A percentile compares a stretch with the other conserved stretches of the same genome.
Conservation (phyloP, 2,797 vertebrate species). For the Tragopan temminckii region DNA sequence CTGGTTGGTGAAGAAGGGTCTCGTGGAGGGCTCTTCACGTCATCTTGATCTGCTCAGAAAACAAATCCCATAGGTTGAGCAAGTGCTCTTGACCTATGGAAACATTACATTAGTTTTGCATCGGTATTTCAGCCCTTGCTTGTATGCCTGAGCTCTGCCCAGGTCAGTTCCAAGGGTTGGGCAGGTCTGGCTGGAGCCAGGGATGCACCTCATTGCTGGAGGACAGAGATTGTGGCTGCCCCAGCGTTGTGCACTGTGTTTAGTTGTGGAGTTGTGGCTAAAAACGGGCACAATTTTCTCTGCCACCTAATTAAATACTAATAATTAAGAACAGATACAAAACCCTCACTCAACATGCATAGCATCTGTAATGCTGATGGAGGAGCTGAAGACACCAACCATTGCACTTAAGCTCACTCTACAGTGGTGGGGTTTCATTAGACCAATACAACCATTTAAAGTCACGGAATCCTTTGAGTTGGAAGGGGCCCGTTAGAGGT, state of each 20-base stretch:
- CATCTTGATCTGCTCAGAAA: neutral
- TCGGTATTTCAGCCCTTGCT: neutral
- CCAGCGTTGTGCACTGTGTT: fast-evolving
- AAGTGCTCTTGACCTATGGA: neutral
- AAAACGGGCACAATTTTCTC: neutral
- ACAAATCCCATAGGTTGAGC: neutral
- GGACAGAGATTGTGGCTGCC: no score
- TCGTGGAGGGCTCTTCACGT: neutral
- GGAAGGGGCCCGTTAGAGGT: no score
- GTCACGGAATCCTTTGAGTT: no score
- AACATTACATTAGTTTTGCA: fast-evolving
- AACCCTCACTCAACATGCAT: neutral
- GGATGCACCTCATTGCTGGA: neutral
- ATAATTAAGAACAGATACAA: neutral
- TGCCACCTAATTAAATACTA: neutral
- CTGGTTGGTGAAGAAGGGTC: neutral
- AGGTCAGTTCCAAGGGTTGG: neutral
- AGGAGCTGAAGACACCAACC: neutral
- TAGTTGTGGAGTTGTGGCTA: neutral
- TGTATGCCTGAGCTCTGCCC: neutral
- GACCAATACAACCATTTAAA: neutral
- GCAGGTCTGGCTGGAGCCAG: neutral
- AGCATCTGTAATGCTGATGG: neutral
- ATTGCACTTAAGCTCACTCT: neutral
- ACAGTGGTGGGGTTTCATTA: neutral